phyloP scores from a whole-genome alignment of 2,113 vertebrate genomes.

The Hiodon alosoides region DNA sequence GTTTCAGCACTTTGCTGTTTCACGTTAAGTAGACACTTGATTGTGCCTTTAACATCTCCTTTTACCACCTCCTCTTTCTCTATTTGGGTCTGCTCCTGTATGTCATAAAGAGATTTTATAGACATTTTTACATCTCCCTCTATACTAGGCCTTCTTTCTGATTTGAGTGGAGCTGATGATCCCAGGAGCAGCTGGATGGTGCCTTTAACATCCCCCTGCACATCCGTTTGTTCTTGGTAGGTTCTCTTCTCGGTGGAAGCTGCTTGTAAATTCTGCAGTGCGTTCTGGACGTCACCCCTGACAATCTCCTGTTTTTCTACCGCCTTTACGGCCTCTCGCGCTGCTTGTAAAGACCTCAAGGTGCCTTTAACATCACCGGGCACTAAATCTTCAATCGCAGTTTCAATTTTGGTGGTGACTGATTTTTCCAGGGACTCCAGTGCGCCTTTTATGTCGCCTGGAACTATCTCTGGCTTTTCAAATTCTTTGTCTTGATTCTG shows the following conservation, averaged over 20 bases:
- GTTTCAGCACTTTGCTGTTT: conserved; percentile 62
- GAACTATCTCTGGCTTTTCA: conserved; percentile 67
- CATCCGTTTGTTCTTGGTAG: conserved; percentile 51
- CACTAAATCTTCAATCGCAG: conserved; percentile 68
- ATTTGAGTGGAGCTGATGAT: conserved; percentile 50
- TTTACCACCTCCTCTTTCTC: conserved; percentile 63
- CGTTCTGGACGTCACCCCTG: conserved; percentile 55
- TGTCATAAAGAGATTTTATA: conserved; percentile 58
- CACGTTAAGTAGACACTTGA: conserved; percentile 67
- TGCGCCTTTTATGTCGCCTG: conserved; percentile 71
- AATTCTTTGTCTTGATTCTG: conserved; percentile 57
- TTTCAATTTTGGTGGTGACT: conserved; percentile 60
- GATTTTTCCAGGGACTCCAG: conserved; percentile 76
- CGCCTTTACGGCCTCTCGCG: conserved; percentile 58
- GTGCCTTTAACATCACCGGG: conserved; percentile 72
- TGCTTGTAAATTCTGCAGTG: conserved; percentile 54
- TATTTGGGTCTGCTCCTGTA: conserved; percentile 51
- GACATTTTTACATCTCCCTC: conserved; percentile 58
- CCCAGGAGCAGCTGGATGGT: conserved; percentile 65
- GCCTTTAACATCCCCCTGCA: conserved; percentile 60
- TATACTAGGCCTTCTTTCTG: conserved; percentile 49
- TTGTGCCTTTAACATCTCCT: conserved; percentile 63
- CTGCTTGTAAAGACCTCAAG: conserved; percentile 70
- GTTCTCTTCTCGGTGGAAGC: conserved; percentile 57
- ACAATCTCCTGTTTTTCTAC: conserved; percentile 63